A percentile compares a stretch with the other conserved stretches of the same genome.
phyloP scores from a whole-genome alignment of 2,888 invertebrate genomes.

The Sceliomorpha sp. region DNA sequence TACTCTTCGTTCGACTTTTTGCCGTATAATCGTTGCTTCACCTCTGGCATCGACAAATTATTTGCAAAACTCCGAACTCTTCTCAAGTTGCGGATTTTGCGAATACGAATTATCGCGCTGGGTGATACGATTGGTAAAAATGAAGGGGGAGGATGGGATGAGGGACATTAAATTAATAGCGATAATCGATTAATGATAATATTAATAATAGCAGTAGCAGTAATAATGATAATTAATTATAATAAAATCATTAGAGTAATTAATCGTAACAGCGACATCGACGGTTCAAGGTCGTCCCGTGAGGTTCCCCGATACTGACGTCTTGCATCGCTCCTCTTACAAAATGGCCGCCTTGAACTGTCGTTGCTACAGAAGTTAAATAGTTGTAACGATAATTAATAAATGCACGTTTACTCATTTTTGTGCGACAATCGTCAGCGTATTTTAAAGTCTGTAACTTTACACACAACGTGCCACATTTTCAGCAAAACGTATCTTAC shows the following conservation, averaged over 20 bases:
- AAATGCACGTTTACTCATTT: constrained; percentile 77
- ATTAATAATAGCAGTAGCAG: constrained; percentile 63
- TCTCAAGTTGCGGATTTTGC: constrained; percentile 1
- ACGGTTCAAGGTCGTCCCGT: constrained; percentile 47
- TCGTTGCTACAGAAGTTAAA: constrained; percentile 55
- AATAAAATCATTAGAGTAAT: constrained; percentile 65
- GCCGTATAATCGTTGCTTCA: background rate
- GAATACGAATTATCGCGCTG: constrained; percentile 6
- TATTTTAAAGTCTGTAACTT: constrained; percentile 71
- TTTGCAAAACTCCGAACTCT: background rate
- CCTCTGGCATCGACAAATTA: background rate
- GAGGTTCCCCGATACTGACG: too few species aligned
- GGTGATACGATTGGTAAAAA: constrained; percentile 40
- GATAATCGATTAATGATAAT: constrained; percentile 54
- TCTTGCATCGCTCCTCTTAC: too few species aligned
- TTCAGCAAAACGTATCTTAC: constrained; percentile 18
- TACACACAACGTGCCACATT: constrained; percentile 26
- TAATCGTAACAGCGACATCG: constrained; percentile 52
- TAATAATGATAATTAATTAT: constrained; percentile 68
- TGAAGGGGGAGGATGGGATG: constrained; percentile 31
- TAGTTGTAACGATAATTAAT: constrained; percentile 70
- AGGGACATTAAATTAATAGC: constrained; percentile 50
- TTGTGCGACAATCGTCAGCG: constrained; percentile 77
- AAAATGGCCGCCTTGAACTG: too few species aligned
- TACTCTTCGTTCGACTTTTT: background rate